A percentile compares a stretch with the other conserved stretches of the same genome.
phyloP scores from a whole-genome alignment of 2,113 vertebrate species.

The Brienomyrus brachyistius region DNA sequence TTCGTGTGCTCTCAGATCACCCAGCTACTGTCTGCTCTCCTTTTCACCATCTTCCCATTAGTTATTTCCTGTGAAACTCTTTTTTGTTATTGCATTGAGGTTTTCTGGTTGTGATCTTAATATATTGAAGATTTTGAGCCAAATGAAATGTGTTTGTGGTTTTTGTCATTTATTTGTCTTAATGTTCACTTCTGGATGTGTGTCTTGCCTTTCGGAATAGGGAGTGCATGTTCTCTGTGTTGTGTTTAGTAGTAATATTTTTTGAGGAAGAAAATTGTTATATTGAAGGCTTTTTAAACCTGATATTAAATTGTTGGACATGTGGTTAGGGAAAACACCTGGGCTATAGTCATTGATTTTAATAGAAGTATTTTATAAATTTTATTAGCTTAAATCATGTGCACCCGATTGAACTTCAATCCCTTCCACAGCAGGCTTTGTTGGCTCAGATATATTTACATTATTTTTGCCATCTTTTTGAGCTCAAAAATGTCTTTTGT shows the following conservation, averaged over 20 bases:
- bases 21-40: neutral
- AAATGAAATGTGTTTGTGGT: too few species aligned
- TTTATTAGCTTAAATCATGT: neutral
- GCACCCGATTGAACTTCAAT: neutral
- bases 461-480: neutral
- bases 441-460: neutral
- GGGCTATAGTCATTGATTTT: neutral
- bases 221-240: neutral
- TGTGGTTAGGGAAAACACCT: neutral
- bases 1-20: neutral
- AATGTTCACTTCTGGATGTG: neutral
- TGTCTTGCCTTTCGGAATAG: neutral
- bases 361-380: neutral
- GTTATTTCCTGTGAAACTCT: neutral
- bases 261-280: neutral
- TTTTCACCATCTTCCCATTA: neutral
- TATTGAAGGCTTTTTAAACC: neutral
- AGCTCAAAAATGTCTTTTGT: neutral
- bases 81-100: too few species aligned
- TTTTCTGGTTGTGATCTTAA: too few species aligned
- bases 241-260: neutral
- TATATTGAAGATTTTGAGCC: too few species aligned
- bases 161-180: neutral
- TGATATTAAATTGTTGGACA: neutral
- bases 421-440: neutral